Evolutionary conservation across 2,113 vertebrate species (phyloP).

Genomic region (Danio rerio): GRCz12tu NC_133179.1:7698501-7699000

Average conservation of each 20-base stretch:
- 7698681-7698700: not conserved
- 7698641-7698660: conserved; percentile 2
- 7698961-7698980: too few species aligned
- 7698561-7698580: conserved; percentile 68
- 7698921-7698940: too few species aligned
- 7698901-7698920: too few species aligned
- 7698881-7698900: too few species aligned
- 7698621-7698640: not conserved
- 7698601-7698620: conserved; percentile 59
- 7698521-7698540: conserved; percentile 55
- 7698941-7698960: too few species aligned
- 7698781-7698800: too few species aligned
- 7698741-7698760: not conserved
- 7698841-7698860: too few species aligned
- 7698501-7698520: conserved; percentile 67
- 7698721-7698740: not conserved
- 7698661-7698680: conserved; percentile 3
- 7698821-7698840: too few species aligned
- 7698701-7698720: not conserved
- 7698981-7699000: too few species aligned
- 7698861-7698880: too few species aligned
- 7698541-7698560: conserved; percentile 69
- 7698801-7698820: too few species aligned
- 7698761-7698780: not conserved
- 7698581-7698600: conserved; percentile 62